phyloP scores from a whole-genome alignment of 2,888 invertebrate genomes.

The Protula sp. region DNA sequence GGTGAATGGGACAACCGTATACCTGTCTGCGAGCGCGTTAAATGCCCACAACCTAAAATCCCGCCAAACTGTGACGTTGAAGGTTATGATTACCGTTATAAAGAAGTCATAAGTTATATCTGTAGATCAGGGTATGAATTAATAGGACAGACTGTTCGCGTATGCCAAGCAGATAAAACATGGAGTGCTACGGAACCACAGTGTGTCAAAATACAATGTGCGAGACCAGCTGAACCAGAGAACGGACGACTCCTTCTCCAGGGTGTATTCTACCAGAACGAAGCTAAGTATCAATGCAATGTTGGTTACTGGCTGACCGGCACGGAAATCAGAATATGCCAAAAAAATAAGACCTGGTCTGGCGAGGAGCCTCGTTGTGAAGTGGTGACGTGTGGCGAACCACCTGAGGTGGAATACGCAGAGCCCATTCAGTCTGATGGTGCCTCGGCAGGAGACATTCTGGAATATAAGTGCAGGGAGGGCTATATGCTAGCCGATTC shows the following conservation, averaged over 20 bases:
- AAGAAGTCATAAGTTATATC: constrained; percentile 8
- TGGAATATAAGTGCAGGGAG: background rate
- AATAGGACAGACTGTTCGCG: constrained; percentile 1
- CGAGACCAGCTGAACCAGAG: constrained; percentile 10
- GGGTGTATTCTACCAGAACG: constrained; percentile 15
- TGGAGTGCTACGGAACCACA: constrained; percentile 17
- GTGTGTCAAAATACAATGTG: constrained; percentile 14
- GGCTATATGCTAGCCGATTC: background rate
- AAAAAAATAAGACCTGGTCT: constrained; percentile 30
- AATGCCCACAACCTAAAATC: constrained; percentile 23
- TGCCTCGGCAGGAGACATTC: background rate
- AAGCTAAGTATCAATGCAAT: constrained; percentile 31
- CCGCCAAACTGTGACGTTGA: constrained; percentile 5
- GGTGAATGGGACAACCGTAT: constrained; percentile 39
- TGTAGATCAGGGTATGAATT: constrained; percentile 9
- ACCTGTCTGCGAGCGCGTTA: constrained; percentile 36
- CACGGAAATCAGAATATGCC: constrained; percentile 27
- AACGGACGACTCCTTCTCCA: constrained; percentile 24
- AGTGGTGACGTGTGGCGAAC: constrained; percentile 23
- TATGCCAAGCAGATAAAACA: constrained; percentile 13
- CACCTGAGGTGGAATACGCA: constrained; percentile 18
- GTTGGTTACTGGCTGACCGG: constrained; percentile 34
- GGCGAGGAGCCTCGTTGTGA: constrained; percentile 27
- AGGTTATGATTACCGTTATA: constrained; percentile 12
- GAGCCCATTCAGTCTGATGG: background rate